Evolutionary conservation across 2,888 invertebrate species (phyloP), one percentile per base, ranked within the genome.

Genomic region (Clunio marinus): DNA sequence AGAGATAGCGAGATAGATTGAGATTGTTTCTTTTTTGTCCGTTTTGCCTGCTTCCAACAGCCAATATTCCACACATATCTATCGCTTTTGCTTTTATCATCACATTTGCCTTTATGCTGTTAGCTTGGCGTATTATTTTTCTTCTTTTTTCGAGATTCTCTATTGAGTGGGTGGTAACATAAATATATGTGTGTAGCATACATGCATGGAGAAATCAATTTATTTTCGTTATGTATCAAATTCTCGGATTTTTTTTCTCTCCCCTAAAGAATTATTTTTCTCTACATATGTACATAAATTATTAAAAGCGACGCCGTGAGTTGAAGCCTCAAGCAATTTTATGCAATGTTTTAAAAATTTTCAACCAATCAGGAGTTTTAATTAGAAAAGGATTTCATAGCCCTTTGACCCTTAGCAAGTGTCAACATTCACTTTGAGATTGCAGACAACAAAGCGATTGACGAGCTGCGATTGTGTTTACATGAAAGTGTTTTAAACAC

Each of bases 301-400:
- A n/a, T n/a, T n/a, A n/a, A n/a, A n/a, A n/a, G n/a, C n/a, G n/a
- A n/a, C n/a, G n/a, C n/a, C n/a, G n/a, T n/a, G n/a, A n/a, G n/a
- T n/a, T n/a, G n/a, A n/a, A n/a, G n/a, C n/a, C n/a, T n/a, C n/a
- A n/a, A n/a, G n/a, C n/a, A n/a, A 15, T 41, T 41, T 41, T 41
- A 41, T 41, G 41, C 41, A 41, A 41, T 41, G n/a, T 10, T n/a
- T 13, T 10, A 41, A 15, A 22, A n/a, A 4, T 22, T 51, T 17
- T 51, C 27, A 27, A 45, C 63, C 63, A 63, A 63, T 63, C 63
- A 63, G 63, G n/a, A 63, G 46, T 63, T 46, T n/a, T n/a, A n/a
- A 51, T 51, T 51, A 17, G 4, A 51, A 17, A 22, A 4, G 51
- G 13, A n/a, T 7, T 17, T 2, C 5, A 8, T 8, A 51, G 51